phyloP scores from a whole-genome alignment of 2,888 invertebrate genomes.

The Unio pictorum region DNA sequence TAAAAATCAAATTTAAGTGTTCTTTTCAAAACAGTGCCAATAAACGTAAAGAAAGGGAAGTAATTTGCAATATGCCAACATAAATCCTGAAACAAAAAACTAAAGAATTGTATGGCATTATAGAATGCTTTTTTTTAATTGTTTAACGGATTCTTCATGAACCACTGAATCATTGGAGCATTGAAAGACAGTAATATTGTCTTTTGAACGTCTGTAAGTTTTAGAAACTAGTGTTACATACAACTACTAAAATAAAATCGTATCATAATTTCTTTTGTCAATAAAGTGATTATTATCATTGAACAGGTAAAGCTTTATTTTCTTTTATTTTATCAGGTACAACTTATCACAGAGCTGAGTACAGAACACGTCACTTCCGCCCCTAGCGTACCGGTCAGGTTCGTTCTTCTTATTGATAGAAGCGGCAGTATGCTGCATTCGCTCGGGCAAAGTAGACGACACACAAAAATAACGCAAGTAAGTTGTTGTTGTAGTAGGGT shows the following conservation, averaged over 20 bases:
- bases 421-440: conserved; percentile 65
- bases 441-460: conserved; percentile 32
- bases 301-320: not conserved
- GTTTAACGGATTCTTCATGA: too few relatives aligned
- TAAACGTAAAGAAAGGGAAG: too few relatives aligned
- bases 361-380: conserved; percentile 38
- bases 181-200: too few relatives aligned
- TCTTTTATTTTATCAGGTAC: conserved; percentile 37
- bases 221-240: not conserved
- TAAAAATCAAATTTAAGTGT: too few relatives aligned
- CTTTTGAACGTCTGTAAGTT: not conserved
- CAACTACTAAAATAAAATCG: not conserved
- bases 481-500: not conserved
- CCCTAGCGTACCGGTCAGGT: conserved; percentile 47
- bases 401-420: conserved; percentile 62
- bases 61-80: too few relatives aligned
- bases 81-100: too few relatives aligned
- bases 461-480: conserved; percentile 50
- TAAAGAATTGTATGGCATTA: too few relatives aligned
- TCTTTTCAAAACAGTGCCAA: too few relatives aligned
- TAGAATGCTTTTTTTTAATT: too few relatives aligned
- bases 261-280: not conserved
- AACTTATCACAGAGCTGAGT: conserved; percentile 52
- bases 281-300: too few relatives aligned
- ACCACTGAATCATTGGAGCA: too few relatives aligned